Base-by-base conservation (phyloP, 2,797 vertebrate genomes). In the Taeniopygia guttata region DNA sequence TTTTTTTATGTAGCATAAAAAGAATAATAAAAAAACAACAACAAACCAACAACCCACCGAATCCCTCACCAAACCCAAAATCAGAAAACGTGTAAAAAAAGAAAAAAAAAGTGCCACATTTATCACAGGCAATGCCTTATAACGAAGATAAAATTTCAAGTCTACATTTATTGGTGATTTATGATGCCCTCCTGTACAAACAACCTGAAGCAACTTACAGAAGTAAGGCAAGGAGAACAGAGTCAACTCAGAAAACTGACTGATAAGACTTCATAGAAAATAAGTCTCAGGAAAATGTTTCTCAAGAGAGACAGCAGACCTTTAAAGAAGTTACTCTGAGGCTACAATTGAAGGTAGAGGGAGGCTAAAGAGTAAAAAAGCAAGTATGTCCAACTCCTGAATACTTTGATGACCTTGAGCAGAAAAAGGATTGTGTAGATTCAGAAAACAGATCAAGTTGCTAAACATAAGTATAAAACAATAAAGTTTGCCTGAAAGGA, bases 131-230 rank as follows among this genome's bases (percentile, higher is more conserved):
- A 81, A 54, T 62, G 62, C 46, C 43, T 84, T 84, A 40, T 69
- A 79, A 93, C 16, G 49, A 80, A 73, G 34, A 36, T 55, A 76
- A 79, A 82, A 83, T 42, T 36, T 1, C 58, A 49, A 73, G 56
- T 82, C 91, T 82, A 2, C 93, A 67, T 78, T 85, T 87, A 48
- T 73, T 11, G 8, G 32, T 93, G 87, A 95, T 94, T 96, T 90
- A 90, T 93, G 73, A 86, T 66, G 11, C 2, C 3, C 7, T 88
- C 10, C 62, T 63, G 55, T n/a, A 60, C 38, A 82, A 90, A 81
- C 34, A 95, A 73, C 83, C 66, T 52, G 74, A 69, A 93, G 83
- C 69, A 69, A 78, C 69, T 76, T 59, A 7, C 46, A 84, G 52
- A 86, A 69, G 73, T 60, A 87, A 87, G 58, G 58, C 73, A 69